Evolutionary conservation across 1,140 invertebrate species (phyloP).

Genomic region (Callitettix versicolor): DNA sequence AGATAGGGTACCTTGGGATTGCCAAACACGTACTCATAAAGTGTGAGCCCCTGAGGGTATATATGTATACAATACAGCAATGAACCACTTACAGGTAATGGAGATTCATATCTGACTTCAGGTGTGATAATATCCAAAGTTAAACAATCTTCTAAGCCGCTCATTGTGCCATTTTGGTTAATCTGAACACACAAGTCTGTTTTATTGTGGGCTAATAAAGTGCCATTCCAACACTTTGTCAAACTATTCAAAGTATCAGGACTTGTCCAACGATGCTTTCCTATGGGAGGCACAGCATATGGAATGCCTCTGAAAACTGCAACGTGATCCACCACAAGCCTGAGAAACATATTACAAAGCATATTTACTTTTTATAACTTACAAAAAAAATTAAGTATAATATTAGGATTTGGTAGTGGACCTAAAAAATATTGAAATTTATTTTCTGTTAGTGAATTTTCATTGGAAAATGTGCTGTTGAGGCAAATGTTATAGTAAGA

Average conservation of each 20-base stretch:
- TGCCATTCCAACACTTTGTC: slow-evolving; percentile 71
- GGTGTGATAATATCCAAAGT: slow-evolving; percentile 94
- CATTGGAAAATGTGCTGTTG: no score
- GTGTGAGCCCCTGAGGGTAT: no score
- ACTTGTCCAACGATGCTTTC: slow-evolving; percentile 71
- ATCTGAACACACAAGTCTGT: slow-evolving; percentile 55
- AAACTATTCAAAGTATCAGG: slow-evolving; percentile 60
- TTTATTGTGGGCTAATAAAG: slow-evolving; percentile 52
- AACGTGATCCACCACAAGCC: slow-evolving; percentile 57
- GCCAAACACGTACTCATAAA: no score
- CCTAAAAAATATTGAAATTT: no score
- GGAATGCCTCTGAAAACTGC: slow-evolving; percentile 85
- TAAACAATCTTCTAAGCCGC: slow-evolving; percentile 82
- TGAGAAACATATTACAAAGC: slow-evolving; percentile 35
- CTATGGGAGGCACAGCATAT: slow-evolving; percentile 88
- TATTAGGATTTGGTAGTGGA: not conserved
- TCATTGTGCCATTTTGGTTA: slow-evolving; percentile 46
- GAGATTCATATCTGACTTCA: slow-evolving; percentile 17
- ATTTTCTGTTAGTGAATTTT: no score
- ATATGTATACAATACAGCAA: no score
- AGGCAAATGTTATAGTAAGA: no score
- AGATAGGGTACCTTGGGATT: no score
- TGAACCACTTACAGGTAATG: slow-evolving; percentile 20
- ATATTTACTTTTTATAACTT: no score
- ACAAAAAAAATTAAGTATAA: slow-evolving; percentile 11